phyloP scores from a whole-genome alignment of 23 tunicate species.

The Corella eumyota region DNA sequence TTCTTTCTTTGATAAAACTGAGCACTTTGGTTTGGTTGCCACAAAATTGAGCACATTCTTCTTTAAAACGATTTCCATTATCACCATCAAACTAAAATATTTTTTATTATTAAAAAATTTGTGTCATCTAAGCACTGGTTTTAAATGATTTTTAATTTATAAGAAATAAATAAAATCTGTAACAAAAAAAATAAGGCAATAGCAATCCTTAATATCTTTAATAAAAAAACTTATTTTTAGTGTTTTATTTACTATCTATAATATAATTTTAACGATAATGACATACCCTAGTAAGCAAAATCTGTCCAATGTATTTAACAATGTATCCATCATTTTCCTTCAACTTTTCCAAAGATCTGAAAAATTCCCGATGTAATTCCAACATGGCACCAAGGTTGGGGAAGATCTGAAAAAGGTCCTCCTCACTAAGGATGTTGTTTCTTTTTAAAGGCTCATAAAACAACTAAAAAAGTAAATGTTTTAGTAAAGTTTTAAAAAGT shows the following conservation, averaged over 20 bases:
- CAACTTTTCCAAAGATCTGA: conserved; percentile 11
- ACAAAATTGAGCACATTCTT: conserved; percentile 61
- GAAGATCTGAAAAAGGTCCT: conserved; percentile 45
- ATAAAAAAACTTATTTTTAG: background rate
- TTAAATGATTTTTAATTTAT: too few relatives aligned
- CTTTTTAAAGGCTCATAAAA: conserved; percentile 47
- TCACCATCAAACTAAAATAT: conserved; percentile 60
- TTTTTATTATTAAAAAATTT: too few relatives aligned
- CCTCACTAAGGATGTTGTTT: conserved; percentile 23
- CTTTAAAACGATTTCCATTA: conserved; percentile 37
- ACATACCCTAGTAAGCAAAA: conserved; percentile 43
- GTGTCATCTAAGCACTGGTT: too few relatives aligned
- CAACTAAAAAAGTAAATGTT: conserved; percentile 11
- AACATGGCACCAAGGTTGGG: conserved; percentile 62
- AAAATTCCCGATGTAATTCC: conserved; percentile 42
- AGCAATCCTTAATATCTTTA: background rate
- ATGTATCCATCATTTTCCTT: conserved; percentile 42
- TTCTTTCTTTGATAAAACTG: conserved; percentile 55
- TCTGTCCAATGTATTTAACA: conserved; percentile 40
- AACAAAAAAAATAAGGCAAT: too few relatives aligned
- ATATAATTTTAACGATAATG: background rate
- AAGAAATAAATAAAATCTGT: too few relatives aligned
- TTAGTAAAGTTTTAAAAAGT: too few relatives aligned
- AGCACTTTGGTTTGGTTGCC: conserved; percentile 73
- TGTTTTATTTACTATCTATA: background rate